These are phyloP conservation scores for Epinephelus lanceolatus DNA, from an alignment of 2,113 vertebrate genomes.

Conservation along the genomic window DNA sequence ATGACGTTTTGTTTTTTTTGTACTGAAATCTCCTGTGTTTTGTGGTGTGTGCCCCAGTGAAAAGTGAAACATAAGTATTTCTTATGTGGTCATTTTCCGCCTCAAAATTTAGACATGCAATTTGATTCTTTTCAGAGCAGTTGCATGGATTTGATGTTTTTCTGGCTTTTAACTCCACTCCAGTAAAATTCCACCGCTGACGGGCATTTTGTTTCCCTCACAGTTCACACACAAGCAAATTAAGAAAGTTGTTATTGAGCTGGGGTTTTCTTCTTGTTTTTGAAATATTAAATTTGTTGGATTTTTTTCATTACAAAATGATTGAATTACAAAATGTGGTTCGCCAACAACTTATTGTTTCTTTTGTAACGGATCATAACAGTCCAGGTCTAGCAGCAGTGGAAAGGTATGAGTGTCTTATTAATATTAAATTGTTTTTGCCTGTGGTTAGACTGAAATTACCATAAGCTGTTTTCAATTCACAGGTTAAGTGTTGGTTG, in stretches of 20 bases:
- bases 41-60: constrained; percentile 13
- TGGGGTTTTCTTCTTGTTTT: constrained; percentile 12
- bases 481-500: no score
- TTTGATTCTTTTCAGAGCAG: constrained; percentile 26
- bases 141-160: constrained; percentile 22
- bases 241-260: constrained; percentile 1
- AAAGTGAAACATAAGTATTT: constrained; percentile 17
- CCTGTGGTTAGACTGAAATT: no score
- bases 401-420: no score
- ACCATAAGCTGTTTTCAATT: no score
- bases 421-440: no score
- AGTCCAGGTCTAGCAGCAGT: no score
- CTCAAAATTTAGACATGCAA: constrained; percentile 19
- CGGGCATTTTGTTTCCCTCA: constrained; percentile 28
- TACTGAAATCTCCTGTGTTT: background rate
- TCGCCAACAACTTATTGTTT: no score
- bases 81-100: constrained; percentile 14
- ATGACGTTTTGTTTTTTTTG: background rate
- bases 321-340: no score
- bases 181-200: constrained; percentile 11
- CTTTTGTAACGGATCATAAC: no score
- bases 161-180: background rate
- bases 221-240: constrained; percentile 5
- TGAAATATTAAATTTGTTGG: no score
- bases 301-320: no score